Conservation (phyloP, 2,888 invertebrate genomes). For the Nemapogon koenigi region DNA sequence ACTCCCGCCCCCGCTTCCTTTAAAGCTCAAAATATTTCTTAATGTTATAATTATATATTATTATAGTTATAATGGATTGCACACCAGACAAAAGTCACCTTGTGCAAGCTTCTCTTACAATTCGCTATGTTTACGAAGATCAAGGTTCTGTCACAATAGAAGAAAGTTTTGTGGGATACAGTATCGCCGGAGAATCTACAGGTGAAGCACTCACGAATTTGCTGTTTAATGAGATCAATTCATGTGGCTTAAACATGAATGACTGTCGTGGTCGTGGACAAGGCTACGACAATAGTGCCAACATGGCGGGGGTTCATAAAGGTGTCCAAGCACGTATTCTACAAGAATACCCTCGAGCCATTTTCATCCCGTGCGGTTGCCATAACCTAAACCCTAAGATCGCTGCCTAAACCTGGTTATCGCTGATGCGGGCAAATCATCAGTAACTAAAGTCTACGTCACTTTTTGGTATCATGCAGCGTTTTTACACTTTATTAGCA, state of each 20-base stretch:
- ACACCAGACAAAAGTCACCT: too few species aligned
- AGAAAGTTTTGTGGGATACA: too few species aligned
- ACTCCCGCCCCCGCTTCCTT: too few species aligned
- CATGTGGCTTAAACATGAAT: conserved; percentile 13
- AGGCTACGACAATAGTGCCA: conserved; percentile 17
- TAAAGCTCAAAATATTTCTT: too few species aligned
- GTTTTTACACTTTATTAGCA: conserved; percentile 14
- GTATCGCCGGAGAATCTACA: conserved; percentile 12
- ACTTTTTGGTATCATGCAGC: conserved; percentile 16
- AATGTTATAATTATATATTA: too few species aligned
- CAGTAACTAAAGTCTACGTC: conserved; percentile 15
- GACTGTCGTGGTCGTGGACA: conserved; percentile 16
- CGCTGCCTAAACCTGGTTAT: conserved; percentile 10
- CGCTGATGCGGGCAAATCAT: conserved; percentile 16
- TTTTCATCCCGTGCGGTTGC: conserved; percentile 12
- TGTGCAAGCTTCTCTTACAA: too few species aligned
- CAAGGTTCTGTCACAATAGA: too few species aligned
- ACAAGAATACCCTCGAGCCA: conserved; percentile 13
- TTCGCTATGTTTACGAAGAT: too few species aligned
- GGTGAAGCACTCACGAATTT: conserved; percentile 14
- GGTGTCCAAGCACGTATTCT: conserved; percentile 16
- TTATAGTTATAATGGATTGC: too few species aligned
- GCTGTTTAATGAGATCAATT: conserved; percentile 9
- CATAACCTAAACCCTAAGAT: too few species aligned
- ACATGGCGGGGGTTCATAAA: conserved; percentile 17